Conservation (phyloP, 2,797 vertebrate genomes). For the Hafferia zeledoni region DNA sequence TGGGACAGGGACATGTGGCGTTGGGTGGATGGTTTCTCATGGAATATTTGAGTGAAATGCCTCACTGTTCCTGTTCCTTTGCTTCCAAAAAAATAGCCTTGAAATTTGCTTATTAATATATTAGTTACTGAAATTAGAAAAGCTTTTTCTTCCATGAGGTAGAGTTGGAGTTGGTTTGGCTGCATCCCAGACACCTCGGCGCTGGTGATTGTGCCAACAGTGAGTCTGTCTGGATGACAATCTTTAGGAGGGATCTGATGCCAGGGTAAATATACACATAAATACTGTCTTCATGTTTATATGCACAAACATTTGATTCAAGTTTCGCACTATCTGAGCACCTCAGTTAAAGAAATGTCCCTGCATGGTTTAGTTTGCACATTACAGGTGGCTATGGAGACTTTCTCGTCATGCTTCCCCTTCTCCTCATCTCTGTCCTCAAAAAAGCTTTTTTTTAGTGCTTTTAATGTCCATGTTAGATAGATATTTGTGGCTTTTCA, state of each 20-base stretch:
- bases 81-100: not conserved
- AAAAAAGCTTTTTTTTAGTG: accelerated
- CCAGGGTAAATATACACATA: not conserved
- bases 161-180: not conserved
- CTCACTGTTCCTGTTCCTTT: not conserved
- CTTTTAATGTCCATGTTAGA: accelerated
- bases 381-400: not conserved
- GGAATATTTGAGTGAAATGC: not conserved
- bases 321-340: not conserved
- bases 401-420: not conserved
- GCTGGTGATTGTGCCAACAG: not conserved
- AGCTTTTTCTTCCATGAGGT: not conserved
- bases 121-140: not conserved
- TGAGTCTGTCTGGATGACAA: not conserved
- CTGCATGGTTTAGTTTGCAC: not conserved
- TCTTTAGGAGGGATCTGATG: not conserved
- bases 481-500: not conserved
- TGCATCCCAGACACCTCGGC: not conserved
- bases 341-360: not conserved
- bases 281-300: not conserved
- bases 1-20: not conserved
- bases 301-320: not conserved
- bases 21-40: not conserved
- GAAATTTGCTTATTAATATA: not conserved
- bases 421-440: not conserved